Base-by-base conservation (phyloP, 1,140 invertebrate genomes). In the Pomacea maculata region DNA sequence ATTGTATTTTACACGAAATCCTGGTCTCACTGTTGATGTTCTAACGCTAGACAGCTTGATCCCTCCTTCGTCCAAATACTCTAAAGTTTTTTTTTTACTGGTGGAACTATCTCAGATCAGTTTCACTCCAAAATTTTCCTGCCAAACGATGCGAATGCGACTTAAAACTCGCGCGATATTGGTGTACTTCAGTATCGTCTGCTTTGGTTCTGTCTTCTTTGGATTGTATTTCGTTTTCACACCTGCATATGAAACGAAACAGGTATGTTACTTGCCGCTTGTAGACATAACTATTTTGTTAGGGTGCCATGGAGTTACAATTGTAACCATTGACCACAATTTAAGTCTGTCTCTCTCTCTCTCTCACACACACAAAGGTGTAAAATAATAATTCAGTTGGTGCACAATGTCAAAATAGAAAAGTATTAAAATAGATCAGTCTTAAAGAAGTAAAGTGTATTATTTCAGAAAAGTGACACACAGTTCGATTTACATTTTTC, bases 81-180 rank as follows among this genome's bases (percentile, higher is more conserved):
- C 34, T n/a, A 57, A 45, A 57, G 25, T 25, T 52, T 17, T 57
- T 12, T 17, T n/a, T 12, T 34, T 6, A 70, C 29, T 70, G 12
- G 29, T 34, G n/a, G 2, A 34, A n/a, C 10, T 45, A 45, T 25
- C n/a, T n/a, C 21, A n/a, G 1, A 34, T 70, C 7, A 61, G 64
- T 19, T 65, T 65, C 7, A n/a, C 64, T n/a, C 11, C 67, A 34
- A 25, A 8, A 2, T 14, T 11, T 70, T 25, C 21, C 11, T 55
- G 4, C 54, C 52, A 75, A 71, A 71, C 19, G 19, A 78, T 71
- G 77, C 64, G 54, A 57, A 70, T 78, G 21, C 77, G 77, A 57
- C 65, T 78, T 19, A 78, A 70, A 71, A 78, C 77, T 21, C 65
- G 54, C 14, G 77, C 65, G 14, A 45, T 78, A 11, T n/a, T 78